Percentiles rank a stretch among this genome's conserved stretches.
phyloP scores from a whole-genome alignment of 2,888 invertebrate species.

The Eulithis testata region DNA sequence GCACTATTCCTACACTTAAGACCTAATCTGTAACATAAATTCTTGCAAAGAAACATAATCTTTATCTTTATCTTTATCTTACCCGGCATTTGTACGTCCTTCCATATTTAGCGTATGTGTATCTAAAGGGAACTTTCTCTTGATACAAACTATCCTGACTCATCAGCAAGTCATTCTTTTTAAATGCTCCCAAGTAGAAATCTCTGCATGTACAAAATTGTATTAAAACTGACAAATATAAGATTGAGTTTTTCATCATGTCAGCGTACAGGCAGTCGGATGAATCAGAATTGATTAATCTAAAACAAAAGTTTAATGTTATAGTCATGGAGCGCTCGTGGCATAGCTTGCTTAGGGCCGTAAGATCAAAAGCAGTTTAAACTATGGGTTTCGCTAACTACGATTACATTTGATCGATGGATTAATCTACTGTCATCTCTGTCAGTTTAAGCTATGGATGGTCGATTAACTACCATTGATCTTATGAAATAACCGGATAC shows the following conservation, averaged over 20 bases:
- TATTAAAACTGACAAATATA: conserved; percentile 35
- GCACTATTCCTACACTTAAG: too few relatives aligned
- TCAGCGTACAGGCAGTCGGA: background rate
- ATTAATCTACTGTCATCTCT: too few relatives aligned
- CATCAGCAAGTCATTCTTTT: conserved; percentile 63
- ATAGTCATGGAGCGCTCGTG: too few relatives aligned
- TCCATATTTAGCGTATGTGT: conserved; percentile 62
- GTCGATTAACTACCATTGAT: too few relatives aligned
- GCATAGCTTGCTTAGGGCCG: too few relatives aligned
- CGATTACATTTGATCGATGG: too few relatives aligned
- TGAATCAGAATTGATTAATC: background rate
- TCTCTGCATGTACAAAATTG: conserved; percentile 53
- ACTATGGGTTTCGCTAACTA: too few relatives aligned
- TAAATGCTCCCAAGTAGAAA: conserved; percentile 70
- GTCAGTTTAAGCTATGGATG: too few relatives aligned
- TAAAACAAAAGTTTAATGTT: conserved; percentile 14
- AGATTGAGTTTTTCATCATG: conserved; percentile 9
- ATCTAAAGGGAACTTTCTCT: conserved; percentile 49
- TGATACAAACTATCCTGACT: conserved; percentile 66
- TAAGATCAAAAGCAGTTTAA: too few relatives aligned
- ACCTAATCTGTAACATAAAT: too few relatives aligned
- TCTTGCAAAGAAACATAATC: too few relatives aligned
- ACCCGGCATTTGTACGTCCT: conserved; percentile 67
- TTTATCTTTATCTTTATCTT: conserved; percentile 43
- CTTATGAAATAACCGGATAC: too few relatives aligned